Evolutionary conservation across 2,113 vertebrate species (phyloP).

Genomic region (Hemiprocne comata): DNA sequence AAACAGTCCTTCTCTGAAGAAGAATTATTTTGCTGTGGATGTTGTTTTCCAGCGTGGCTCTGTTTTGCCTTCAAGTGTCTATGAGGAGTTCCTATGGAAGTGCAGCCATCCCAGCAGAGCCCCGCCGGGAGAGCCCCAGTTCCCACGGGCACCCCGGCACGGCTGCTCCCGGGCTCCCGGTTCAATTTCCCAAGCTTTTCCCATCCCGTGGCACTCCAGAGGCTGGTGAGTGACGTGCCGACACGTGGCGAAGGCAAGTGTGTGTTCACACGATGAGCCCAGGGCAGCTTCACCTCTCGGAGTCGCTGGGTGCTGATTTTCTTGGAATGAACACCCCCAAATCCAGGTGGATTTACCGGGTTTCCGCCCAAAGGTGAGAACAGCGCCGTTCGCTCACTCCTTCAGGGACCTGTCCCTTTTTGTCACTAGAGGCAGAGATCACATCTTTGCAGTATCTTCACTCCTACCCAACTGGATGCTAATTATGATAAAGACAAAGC

Average conservation of each 20-base stretch:
- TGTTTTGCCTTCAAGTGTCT: neutral
- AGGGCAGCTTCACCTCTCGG: neutral
- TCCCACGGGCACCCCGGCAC: neutral
- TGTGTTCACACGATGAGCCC: neutral
- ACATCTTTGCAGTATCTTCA: neutral
- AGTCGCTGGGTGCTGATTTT: neutral
- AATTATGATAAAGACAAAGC: neutral
- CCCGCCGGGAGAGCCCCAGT: neutral
- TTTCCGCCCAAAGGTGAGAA: neutral
- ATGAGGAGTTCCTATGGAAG: neutral
- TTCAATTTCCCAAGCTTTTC: neutral
- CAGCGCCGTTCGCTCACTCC: neutral
- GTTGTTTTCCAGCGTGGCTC: constrained; percentile 10
- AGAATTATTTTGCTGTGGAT: constrained; percentile 39
- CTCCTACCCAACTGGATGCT: neutral
- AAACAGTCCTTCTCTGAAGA: constrained; percentile 68
- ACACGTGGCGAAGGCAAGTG: constrained; percentile 7
- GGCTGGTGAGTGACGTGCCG: no score
- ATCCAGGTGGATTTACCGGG: neutral
- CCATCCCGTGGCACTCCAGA: neutral
- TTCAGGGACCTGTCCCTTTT: neutral
- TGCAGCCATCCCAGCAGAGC: neutral
- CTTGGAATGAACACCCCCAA: neutral
- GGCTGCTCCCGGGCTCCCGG: neutral
- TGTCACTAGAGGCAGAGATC: neutral